Percentiles rank a stretch among this genome's conserved stretches.
Conservation (phyloP, 2,888 invertebrate genomes). For the Teinopalpus imperialis region DNA sequence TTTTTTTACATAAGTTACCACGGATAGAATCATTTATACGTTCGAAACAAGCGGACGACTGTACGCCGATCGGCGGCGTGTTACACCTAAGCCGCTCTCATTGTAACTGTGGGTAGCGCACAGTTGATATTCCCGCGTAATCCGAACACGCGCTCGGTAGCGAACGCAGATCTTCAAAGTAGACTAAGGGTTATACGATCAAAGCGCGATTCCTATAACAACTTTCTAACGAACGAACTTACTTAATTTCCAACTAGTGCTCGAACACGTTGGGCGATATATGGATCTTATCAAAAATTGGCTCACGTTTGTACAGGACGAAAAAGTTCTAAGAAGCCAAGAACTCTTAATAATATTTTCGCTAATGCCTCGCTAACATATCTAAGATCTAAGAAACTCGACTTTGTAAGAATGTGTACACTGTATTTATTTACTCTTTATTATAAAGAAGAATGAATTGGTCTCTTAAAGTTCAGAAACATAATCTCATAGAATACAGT, state of each 20-base stretch:
- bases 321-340: slow-evolving; percentile 13
- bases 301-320: slow-evolving; percentile 19
- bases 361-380: too few species aligned
- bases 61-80: slow-evolving; percentile 46
- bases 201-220: slow-evolving; percentile 18
- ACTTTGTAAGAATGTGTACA: too few species aligned
- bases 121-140: slow-evolving; percentile 3
- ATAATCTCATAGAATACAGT: too few species aligned
- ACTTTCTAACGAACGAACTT: slow-evolving; percentile 26
- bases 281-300: slow-evolving; percentile 10
- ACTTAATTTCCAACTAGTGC: slow-evolving; percentile 22
- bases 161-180: neutral
- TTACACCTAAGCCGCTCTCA: slow-evolving; percentile 49
- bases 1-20: too few species aligned
- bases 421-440: too few species aligned
- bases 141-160: slow-evolving; percentile 5
- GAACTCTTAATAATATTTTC: slow-evolving; percentile 22
- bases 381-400: too few species aligned
- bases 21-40: slow-evolving; percentile 46
- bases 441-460: too few species aligned
- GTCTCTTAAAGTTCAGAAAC: too few species aligned
- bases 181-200: neutral
- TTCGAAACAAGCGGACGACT: slow-evolving; percentile 33
- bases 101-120: slow-evolving; percentile 46
- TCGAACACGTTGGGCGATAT: slow-evolving; percentile 12